phyloP scores from a whole-genome alignment of 92 coral and sea anemone species.

The Metridium senile region DNA sequence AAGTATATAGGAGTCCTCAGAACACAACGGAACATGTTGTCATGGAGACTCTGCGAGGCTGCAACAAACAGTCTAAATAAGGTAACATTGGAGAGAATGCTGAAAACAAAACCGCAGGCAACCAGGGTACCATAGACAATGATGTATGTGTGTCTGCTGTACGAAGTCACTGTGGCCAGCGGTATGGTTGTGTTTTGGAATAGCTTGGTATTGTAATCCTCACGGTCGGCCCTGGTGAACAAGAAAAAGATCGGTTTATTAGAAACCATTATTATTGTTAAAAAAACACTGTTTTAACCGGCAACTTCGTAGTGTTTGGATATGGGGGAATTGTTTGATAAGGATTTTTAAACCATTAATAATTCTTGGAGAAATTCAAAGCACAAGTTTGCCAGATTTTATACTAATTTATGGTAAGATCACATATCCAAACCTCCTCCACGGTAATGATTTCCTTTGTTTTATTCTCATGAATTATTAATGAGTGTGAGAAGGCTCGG shows the following conservation, averaged over 20 bases:
- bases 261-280: neutral
- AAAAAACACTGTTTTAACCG: neutral
- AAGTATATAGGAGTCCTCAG: conserved; percentile 85
- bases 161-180: neutral
- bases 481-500: too few species aligned
- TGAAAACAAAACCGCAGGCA: conserved; percentile 40
- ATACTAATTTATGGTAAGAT: too few species aligned
- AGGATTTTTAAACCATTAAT: too few species aligned
- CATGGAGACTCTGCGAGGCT: conserved; percentile 81
- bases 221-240: conserved; percentile 80
- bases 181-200: conserved; percentile 1
- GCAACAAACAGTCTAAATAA: conserved; percentile 63
- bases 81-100: conserved; percentile 42
- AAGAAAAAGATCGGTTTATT: neutral
- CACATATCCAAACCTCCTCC: too few species aligned
- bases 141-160: conserved; percentile 56
- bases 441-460: too few species aligned
- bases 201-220: conserved; percentile 29
- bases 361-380: too few species aligned
- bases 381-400: too few species aligned
- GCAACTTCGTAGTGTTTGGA: too few species aligned
- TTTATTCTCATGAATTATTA: too few species aligned
- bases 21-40: conserved; percentile 76
- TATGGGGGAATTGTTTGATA: too few species aligned
- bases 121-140: conserved; percentile 63